Conservation (phyloP, 2,888 invertebrate species). For the Volucella zonaria region DNA sequence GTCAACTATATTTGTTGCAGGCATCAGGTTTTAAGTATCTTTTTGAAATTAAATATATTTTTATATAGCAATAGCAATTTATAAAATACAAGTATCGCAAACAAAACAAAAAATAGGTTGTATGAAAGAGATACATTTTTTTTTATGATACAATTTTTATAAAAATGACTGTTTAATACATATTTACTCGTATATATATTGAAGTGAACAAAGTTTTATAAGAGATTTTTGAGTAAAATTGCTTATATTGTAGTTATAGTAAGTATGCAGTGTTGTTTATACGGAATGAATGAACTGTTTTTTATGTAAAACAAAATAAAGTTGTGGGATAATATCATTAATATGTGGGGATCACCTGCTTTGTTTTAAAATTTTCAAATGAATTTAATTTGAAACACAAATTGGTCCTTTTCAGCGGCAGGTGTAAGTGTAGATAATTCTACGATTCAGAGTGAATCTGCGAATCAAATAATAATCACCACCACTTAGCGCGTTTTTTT, state of each 20-base stretch:
- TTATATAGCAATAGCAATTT: background rate
- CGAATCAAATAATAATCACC: no score
- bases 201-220: constrained; percentile 2
- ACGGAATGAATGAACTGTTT: constrained; percentile 61
- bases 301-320: constrained; percentile 45
- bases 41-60: constrained; percentile 4
- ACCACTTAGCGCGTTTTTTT: no score
- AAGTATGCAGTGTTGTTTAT: constrained; percentile 40
- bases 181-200: constrained; percentile 14
- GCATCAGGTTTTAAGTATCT: constrained; percentile 3
- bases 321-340: constrained; percentile 55
- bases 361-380: no score
- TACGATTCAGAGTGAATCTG: no score
- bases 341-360: background rate
- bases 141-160: constrained; percentile 13
- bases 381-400: no score
- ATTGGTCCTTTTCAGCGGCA: no score
- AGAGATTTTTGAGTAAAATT: constrained; percentile 8
- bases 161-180: constrained; percentile 55
- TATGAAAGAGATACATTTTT: no score
- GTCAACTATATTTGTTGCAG: constrained; percentile 60
- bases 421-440: no score
- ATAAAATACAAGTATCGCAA: constrained; percentile 4
- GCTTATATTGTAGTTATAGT: constrained; percentile 34
- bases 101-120: background rate